Percentiles rank a stretch among this genome's conserved stretches.
Conservation (phyloP, 2,888 invertebrate species). For the Pteria penguin region DNA sequence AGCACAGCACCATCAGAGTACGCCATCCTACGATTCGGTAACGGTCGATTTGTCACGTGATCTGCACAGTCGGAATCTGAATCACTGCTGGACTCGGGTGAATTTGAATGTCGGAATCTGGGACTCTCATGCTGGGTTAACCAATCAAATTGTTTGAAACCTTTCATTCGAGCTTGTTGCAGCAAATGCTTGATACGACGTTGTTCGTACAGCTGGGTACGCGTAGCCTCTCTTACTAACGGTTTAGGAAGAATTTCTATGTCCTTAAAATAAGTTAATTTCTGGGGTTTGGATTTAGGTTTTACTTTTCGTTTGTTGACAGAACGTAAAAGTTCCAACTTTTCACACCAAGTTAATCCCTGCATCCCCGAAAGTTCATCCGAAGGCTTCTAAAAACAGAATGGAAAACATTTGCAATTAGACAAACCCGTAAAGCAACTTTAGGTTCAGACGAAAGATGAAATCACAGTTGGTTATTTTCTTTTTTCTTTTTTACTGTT, state of each 20-base stretch:
- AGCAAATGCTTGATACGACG: conserved; percentile 60
- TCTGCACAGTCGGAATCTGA: conserved; percentile 20
- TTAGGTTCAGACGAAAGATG: not conserved
- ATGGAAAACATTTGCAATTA: not conserved
- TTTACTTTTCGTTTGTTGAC: conserved; percentile 58
- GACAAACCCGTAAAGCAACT: not conserved
- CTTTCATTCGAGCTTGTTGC: conserved; percentile 61
- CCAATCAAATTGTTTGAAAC: conserved; percentile 60
- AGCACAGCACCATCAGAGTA: conserved; percentile 33
- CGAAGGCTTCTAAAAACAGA: conserved; percentile 39
- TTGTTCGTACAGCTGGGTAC: conserved; percentile 60
- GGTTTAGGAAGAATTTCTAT: conserved; percentile 37
- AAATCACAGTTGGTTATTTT: too few species aligned
- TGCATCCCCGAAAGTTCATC: conserved; percentile 46
- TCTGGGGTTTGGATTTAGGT: conserved; percentile 49
- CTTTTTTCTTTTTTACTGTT: too few species aligned
- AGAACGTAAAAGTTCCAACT: conserved; percentile 57
- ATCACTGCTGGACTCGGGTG: conserved; percentile 17
- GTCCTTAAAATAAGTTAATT: conserved; percentile 54
- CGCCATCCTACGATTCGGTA: conserved; percentile 24
- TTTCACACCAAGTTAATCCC: conserved; percentile 59
- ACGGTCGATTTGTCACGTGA: not conserved
- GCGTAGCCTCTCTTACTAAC: conserved; percentile 37
- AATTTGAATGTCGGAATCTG: not conserved
- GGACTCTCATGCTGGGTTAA: conserved; percentile 42